Evolutionary conservation across 2,888 invertebrate species (phyloP).

Genomic region (Eucriotettix oculatus): DNA sequence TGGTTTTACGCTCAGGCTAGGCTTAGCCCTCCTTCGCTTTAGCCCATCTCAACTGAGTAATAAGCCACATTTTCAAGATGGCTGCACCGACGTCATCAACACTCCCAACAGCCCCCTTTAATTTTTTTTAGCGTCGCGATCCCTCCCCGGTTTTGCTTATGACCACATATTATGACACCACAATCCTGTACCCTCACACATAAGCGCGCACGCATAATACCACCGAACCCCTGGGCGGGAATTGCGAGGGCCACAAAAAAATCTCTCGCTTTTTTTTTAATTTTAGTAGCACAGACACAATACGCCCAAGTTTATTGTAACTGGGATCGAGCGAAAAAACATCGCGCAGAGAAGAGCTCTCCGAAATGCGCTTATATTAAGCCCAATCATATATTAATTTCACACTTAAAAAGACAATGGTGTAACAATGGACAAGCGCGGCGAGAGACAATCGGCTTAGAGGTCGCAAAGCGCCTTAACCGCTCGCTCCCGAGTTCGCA

Average conservation of each 20-base stretch:
- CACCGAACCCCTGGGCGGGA: too few relatives aligned
- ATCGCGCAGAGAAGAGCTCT: background rate
- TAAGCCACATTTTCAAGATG: background rate
- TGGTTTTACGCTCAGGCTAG: too few relatives aligned
- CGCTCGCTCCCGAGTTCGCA: background rate
- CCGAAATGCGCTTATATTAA: background rate
- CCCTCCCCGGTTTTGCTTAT: background rate
- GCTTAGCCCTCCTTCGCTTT: too few relatives aligned
- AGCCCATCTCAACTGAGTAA: background rate
- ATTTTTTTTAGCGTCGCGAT: background rate
- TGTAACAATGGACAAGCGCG: background rate
- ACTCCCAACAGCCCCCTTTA: background rate
- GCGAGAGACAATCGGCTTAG: background rate
- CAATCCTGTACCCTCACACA: too few relatives aligned
- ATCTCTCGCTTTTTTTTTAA: too few relatives aligned
- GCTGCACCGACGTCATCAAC: background rate
- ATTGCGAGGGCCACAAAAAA: too few relatives aligned
- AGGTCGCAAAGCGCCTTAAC: background rate
- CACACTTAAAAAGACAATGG: background rate
- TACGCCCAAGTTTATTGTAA: background rate
- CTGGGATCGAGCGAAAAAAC: background rate
- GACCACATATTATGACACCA: too few relatives aligned
- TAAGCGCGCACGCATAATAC: too few relatives aligned
- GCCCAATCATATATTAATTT: background rate
- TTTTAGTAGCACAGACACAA: too few relatives aligned